A percentile compares a stretch with the other conserved stretches of the same genome.
These are phyloP conservation scores for Cordilura impudica DNA, from an alignment of 2,888 invertebrate genomes.

Conservation along the genomic window DNA sequence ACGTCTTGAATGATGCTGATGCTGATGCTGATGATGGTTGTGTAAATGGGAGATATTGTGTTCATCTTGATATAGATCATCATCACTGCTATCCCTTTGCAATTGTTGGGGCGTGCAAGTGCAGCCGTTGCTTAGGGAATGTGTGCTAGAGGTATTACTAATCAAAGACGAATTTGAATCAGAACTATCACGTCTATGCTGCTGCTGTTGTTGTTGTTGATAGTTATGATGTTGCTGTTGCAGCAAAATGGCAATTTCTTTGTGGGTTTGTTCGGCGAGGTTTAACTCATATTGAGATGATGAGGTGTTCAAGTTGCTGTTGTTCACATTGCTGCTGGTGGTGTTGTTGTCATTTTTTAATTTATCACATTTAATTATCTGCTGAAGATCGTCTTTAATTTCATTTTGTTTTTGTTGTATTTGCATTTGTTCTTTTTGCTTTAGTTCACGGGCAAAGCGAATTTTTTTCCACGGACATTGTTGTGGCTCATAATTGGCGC, in stretches of 20 bases:
- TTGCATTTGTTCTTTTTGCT: constrained; percentile 73
- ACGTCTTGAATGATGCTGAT: background rate
- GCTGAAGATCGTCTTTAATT: constrained; percentile 23
- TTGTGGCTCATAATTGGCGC: constrained; percentile 70
- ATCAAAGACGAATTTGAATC: constrained; percentile 77
- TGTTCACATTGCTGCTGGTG: constrained; percentile 46
- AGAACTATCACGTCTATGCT: constrained; percentile 76
- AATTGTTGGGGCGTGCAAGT: constrained; percentile 69
- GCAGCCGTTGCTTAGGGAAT: constrained; percentile 70
- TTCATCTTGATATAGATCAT: constrained; percentile 30
- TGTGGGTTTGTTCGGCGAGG: constrained; percentile 65
- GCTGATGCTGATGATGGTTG: background rate
- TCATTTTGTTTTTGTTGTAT: constrained; percentile 65
- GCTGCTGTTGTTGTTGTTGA: constrained; percentile 68
- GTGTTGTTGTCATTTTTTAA: constrained; percentile 23
- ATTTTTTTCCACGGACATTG: constrained; percentile 78
- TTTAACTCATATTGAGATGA: constrained; percentile 49
- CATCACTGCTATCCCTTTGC: constrained; percentile 56
- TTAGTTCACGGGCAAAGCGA: constrained; percentile 77
- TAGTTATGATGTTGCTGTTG: constrained; percentile 67
- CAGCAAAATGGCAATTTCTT: constrained; percentile 69
- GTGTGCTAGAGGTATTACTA: constrained; percentile 75
- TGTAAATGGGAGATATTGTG: background rate
- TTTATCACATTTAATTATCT: constrained; percentile 28
- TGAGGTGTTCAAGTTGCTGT: constrained; percentile 35